These are phyloP conservation scores for Ceratina australensis DNA, from an alignment of 1,140 invertebrate species.

Conservation along the genomic window DNA sequence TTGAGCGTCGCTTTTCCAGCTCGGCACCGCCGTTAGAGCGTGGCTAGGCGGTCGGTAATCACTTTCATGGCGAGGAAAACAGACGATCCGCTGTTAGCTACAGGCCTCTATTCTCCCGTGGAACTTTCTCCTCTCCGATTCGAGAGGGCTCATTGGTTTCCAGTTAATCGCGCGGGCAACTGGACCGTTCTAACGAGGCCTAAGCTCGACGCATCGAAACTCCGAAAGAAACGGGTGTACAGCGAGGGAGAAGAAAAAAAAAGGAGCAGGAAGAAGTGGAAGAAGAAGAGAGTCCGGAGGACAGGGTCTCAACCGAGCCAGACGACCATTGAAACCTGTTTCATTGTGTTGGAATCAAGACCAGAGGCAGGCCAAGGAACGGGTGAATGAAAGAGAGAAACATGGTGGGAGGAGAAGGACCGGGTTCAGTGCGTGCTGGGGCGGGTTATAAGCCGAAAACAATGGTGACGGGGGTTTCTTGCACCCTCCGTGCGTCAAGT, in stretches of 20 bases:
- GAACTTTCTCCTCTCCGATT: conserved; percentile 4
- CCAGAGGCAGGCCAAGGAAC: conserved; percentile 25
- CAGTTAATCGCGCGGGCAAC: conserved; percentile 58
- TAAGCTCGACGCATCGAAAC: conserved; percentile 31
- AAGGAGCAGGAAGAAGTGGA: background rate
- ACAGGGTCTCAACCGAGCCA: conserved; percentile 25
- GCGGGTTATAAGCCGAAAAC: conserved; percentile 63
- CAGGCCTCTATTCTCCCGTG: conserved; percentile 8
- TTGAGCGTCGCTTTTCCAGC: conserved; percentile 17
- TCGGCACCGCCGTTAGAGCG: conserved; percentile 3
- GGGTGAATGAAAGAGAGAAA: conserved; percentile 7
- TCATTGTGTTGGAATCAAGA: conserved; percentile 55
- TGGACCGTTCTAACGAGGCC: conserved; percentile 59
- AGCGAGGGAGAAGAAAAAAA: background rate
- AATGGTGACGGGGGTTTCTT: conserved; percentile 60
- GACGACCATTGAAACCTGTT: conserved; percentile 42
- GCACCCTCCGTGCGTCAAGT: conserved; percentile 60
- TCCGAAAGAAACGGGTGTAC: conserved; percentile 31
- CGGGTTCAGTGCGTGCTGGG: conserved; percentile 31
- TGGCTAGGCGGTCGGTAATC: conserved; percentile 9
- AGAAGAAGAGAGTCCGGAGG: background rate
- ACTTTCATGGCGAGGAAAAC: conserved; percentile 39
- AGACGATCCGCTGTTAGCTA: conserved; percentile 39
- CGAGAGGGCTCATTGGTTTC: conserved; percentile 57
- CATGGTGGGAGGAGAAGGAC: background rate